These are phyloP conservation scores for Sander lucioperca DNA, from an alignment of 2,113 vertebrate species.

Conservation along the genomic window DNA sequence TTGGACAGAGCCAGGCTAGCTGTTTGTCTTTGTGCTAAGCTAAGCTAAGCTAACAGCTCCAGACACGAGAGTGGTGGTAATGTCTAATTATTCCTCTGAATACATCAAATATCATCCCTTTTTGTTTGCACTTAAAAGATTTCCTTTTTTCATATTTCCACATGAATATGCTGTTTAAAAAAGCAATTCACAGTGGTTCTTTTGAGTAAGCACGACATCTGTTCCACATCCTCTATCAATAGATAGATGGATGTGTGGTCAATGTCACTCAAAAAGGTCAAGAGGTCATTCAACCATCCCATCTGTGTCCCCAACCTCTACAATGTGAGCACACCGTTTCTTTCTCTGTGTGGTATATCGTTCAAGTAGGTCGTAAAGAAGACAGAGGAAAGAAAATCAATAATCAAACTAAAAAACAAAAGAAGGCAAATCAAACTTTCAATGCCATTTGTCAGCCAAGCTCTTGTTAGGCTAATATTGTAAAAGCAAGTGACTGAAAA, in stretches of 20 bases:
- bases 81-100: not conserved
- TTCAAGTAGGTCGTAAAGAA: constrained; percentile 63
- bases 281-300: constrained; percentile 42
- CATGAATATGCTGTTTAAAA: constrained; percentile 18
- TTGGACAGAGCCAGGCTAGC: not conserved
- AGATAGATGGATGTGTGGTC: constrained; percentile 38
- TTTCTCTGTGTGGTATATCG: constrained; percentile 57
- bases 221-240: constrained; percentile 43
- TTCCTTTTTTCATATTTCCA: constrained; percentile 13
- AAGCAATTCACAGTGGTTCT: constrained; percentile 3
- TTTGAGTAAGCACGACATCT: constrained; percentile 39
- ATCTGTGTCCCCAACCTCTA: constrained; percentile 60
- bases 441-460: constrained; percentile 85
- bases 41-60: not conserved
- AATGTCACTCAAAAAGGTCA: constrained; percentile 52
- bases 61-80: not conserved
- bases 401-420: constrained; percentile 76
- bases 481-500: constrained; percentile 86
- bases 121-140: constrained; percentile 2
- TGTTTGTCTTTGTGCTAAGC: constrained; percentile 11
- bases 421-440: constrained; percentile 79
- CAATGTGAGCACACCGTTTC: constrained; percentile 29
- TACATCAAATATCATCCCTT: not conserved
- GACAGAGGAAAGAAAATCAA: constrained; percentile 54
- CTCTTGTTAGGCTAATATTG: constrained; percentile 81